Base-by-base conservation (phyloP, 2,888 invertebrate species). In the Lasiommata megera region DNA sequence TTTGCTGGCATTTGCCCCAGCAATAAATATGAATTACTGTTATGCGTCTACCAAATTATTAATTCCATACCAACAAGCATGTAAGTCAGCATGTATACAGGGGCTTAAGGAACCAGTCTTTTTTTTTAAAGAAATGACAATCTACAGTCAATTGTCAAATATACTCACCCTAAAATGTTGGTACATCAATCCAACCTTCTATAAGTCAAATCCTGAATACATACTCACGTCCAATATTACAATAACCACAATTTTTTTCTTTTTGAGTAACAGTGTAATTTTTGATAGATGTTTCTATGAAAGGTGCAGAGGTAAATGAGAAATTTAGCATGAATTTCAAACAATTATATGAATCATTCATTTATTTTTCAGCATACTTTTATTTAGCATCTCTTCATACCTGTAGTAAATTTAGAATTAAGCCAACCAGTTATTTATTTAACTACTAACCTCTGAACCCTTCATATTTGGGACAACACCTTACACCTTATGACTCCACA, bases 21-120 rank as follows among this genome's bases (percentile, higher is more conserved):
- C 67, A 65, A 66, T 65, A 66, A 65, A 59, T 68, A 69, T 67
- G 66, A 79, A 67, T 70, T 72, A 73, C 69, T 74, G 66, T 77
- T 75, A 77, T 75, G 75, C 70, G 69, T 70, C 75, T 74, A 75
- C 74, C 77, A 80, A 82, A 80, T 78, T 73, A 79, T 73, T 71
- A 74, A 60, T 73, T 67, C 73, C 71, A 67, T 77, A 73, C 69
- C 67, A 64, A 71, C 65, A 67, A 66, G 66, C 62, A 67, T 67
- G 66, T 63, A 72, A 69, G 66, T 71, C 38, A 50, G 40, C 52
- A 52, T 52, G 52, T 52, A 52, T 29, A 52, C 40, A 52, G 52
- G 52, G 52, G 52, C 52, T 41, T 41, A 41, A 28, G 52, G 52
- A 52, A 41, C 40, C 52, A 52, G 52, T 52, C 52, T 52, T 52